Percentiles rank a stretch among this genome's conserved stretches.
phyloP scores from a whole-genome alignment of 2,113 vertebrate species.

The Cyanistes caeruleus region DNA sequence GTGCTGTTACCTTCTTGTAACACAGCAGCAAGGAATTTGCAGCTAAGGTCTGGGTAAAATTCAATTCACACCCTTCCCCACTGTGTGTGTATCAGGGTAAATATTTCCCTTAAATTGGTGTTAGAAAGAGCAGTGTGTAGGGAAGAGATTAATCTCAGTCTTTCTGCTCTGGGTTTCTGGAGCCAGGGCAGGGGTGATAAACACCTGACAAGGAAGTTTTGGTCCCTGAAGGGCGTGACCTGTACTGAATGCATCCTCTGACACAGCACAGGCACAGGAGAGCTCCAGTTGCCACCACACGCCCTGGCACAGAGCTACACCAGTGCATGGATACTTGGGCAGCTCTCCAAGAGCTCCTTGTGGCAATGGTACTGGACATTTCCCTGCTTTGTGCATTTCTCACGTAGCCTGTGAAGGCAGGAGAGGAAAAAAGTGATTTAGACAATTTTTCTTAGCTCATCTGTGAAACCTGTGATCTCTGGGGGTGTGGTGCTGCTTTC shows the following conservation, averaged over 20 bases:
- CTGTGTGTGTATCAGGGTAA: not conserved
- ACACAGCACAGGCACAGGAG: not conserved
- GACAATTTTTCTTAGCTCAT: not conserved
- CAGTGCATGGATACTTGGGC: fast-evolving
- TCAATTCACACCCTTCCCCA: fast-evolving
- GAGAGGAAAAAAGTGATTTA: not conserved
- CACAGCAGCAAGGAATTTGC: not conserved
- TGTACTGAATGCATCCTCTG: not conserved
- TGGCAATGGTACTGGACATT: not conserved
- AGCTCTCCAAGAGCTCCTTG: not conserved
- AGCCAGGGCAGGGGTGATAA: not conserved
- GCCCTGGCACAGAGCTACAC: not conserved
- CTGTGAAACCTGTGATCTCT: not conserved
- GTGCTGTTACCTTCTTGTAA: not conserved
- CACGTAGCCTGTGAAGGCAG: not conserved
- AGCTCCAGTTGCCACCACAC: fast-evolving
- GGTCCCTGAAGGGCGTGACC: not conserved
- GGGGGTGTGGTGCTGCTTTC: not conserved
- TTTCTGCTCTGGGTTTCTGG: not conserved
- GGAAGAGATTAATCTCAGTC: not conserved
- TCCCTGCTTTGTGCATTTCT: not conserved
- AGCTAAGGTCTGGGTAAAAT: not conserved
- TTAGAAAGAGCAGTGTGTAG: not conserved
- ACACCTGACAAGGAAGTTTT: fast-evolving
- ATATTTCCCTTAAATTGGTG: not conserved